Base-by-base conservation (phyloP, 2,888 invertebrate genomes). In the Philereme vetulata region DNA sequence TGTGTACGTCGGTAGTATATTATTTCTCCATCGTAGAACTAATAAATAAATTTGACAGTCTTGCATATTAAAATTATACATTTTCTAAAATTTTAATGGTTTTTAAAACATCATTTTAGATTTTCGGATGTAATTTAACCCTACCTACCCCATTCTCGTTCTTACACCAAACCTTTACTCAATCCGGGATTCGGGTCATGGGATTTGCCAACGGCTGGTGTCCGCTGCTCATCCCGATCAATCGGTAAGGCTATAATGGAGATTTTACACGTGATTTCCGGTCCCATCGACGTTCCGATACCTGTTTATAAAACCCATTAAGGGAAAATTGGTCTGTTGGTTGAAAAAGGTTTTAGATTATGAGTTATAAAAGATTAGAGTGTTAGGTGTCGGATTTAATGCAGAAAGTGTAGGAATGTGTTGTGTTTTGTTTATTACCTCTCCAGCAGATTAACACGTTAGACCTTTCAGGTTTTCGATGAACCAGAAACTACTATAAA, bases 211-310 rank as follows among this genome's bases (percentile, higher is more conserved):
- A 84, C 82, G 84, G 84, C 74, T 86, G 85, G 84, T 86, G 85
- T 84, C 87, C 86, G 83, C 84, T 82, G 84, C 82, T 89, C 84
- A 88, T 90, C 88, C 87, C 81, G 80, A 88, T 90, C 89, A 88
- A 88, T 88, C 77, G 78, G 77, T 84, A 82, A 80, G 81, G 84
- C 80, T 81, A 82, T 88, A 90, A 90, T 90, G 87, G 90, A 86
- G 88, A 88, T 90, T 91, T 91, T 88, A 90, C 90, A 89, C 87
- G 84, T 90, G 86, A 90, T 89, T 89, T 90, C 87, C 86, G 85
- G 66, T 71, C 66, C 75, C 67, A 70, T 67, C 75, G 71, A 75
- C 57, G 74, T 66, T 77, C 76, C 72, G 70, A 80, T 76, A 75
- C 71, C 78, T 82, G 80, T 82, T 84, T 84, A 77, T 73, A 70